Evolutionary conservation across 2,113 vertebrate species (phyloP).

Genomic region (Pardalotus punctatus): DNA sequence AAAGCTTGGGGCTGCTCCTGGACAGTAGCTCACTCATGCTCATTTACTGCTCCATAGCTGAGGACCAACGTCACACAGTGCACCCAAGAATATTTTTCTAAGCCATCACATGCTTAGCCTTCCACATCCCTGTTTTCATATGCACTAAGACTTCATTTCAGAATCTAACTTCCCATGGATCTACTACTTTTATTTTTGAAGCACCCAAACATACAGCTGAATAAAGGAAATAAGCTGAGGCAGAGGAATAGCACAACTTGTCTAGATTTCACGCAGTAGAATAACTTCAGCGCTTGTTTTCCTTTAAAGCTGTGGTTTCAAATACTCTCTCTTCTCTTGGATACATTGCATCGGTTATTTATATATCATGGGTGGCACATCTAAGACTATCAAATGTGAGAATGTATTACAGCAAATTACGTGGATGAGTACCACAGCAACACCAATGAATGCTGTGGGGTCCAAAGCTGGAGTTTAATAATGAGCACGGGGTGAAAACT

Average conservation of each 20-base stretch:
- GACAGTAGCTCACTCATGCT: not conserved
- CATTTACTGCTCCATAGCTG: not conserved
- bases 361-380: not conserved
- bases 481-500: not conserved
- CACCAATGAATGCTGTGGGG: not conserved
- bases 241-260: not conserved
- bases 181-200: not conserved
- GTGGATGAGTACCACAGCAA: not conserved
- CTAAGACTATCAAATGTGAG: not conserved
- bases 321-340: not conserved
- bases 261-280: not conserved
- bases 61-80: not conserved
- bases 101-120: not conserved
- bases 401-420: not conserved
- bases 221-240: not conserved
- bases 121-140: not conserved
- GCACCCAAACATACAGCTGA: not conserved
- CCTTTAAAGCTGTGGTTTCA: not conserved
- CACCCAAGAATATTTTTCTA: not conserved
- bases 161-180: not conserved
- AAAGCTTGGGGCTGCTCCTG: not conserved
- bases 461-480: conserved; percentile 1
- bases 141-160: not conserved
- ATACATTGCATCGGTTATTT: not conserved
- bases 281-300: not conserved